These are phyloP conservation scores for Acrocyrtus sp. DNA, from an alignment of 2,888 invertebrate species.

Conservation along the genomic window DNA sequence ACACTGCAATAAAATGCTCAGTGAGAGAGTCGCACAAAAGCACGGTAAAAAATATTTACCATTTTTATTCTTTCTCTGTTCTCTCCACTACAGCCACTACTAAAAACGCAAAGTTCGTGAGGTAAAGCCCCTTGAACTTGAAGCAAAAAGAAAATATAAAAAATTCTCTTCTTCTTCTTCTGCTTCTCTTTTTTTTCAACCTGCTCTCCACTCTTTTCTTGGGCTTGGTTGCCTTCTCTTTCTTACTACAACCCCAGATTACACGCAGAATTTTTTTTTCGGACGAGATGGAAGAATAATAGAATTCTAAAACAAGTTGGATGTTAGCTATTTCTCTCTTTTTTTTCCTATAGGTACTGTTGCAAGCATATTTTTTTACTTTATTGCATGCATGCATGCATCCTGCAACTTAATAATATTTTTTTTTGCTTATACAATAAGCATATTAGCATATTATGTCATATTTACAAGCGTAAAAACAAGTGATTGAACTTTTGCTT, in stretches of 20 bases:
- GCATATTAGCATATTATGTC: slow-evolving; percentile 43
- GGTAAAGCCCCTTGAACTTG: slow-evolving; percentile 47
- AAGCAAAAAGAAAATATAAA: neutral
- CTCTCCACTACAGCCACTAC: too few relatives aligned
- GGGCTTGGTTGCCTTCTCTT: too few relatives aligned
- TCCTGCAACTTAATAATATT: neutral
- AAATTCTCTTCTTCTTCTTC: too few relatives aligned
- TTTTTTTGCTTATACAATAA: slow-evolving; percentile 16
- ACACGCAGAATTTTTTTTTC: too few relatives aligned
- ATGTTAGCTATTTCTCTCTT: slow-evolving; percentile 8
- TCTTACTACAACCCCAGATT: too few relatives aligned
- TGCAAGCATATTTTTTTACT: neutral
- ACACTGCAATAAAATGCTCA: too few relatives aligned
- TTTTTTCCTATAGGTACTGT: neutral
- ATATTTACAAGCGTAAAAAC: slow-evolving; percentile 37
- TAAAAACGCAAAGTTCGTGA: too few relatives aligned
- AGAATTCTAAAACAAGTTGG: slow-evolving; percentile 19
- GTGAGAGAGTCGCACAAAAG: too few relatives aligned
- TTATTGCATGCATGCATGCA: slow-evolving; percentile 27
- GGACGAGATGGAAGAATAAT: neutral
- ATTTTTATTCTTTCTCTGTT: too few relatives aligned
- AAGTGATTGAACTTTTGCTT: slow-evolving; percentile 49
- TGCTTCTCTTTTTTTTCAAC: too few relatives aligned
- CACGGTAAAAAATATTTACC: neutral
- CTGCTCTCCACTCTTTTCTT: too few relatives aligned